Conservation (phyloP, 2,113 vertebrate species). For the Nycticebus coucang region DNA sequence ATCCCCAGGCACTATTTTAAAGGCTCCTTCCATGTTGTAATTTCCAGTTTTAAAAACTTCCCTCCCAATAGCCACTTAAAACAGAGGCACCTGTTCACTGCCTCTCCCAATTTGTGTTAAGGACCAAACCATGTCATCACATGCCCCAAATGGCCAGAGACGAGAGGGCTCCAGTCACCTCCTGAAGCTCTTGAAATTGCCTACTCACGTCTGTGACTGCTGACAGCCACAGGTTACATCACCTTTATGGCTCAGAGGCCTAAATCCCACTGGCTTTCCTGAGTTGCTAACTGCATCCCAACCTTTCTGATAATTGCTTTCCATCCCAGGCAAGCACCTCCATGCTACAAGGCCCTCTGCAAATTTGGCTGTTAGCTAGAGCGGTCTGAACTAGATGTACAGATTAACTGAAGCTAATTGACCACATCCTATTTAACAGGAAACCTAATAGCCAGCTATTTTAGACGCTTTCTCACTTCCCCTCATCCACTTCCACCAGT, state of each 20-base stretch:
- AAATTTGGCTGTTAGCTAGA: neutral
- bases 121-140: neutral
- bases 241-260: neutral
- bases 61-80: neutral
- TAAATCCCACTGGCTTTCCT: neutral
- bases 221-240: neutral
- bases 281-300: neutral
- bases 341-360: fast-evolving
- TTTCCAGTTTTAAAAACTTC: neutral
- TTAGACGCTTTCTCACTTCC: conserved; percentile 55
- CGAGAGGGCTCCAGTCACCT: neutral
- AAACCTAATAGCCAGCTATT: conserved; percentile 62
- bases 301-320: neutral
- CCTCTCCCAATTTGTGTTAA: fast-evolving
- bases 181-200: neutral
- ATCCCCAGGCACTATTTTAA: neutral
- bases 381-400: neutral
- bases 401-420: conserved; percentile 14
- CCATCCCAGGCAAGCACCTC: neutral
- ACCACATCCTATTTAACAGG: conserved; percentile 71
- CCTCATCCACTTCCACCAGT: neutral
- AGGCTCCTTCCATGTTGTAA: neutral
- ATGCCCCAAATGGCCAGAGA: neutral
- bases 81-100: fast-evolving
- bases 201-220: too few relatives aligned